Base-by-base conservation (phyloP, 2,797 vertebrate species). In the Ambastaia sidthimunki region DNA sequence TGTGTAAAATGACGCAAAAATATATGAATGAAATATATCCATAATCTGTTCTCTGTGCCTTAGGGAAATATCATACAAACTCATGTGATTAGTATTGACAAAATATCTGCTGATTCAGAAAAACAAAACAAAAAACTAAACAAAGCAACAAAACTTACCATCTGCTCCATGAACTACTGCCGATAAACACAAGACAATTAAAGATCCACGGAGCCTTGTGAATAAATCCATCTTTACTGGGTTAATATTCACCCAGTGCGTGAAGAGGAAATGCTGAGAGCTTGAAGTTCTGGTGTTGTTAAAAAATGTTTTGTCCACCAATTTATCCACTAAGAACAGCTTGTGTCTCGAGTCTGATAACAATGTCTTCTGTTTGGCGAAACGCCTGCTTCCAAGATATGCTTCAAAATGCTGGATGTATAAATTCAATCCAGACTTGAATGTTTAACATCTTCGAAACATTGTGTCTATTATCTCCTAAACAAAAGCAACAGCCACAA, bases 161-260 rank as follows among this genome's bases (percentile, higher is more conserved):
- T 91, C 89, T 74, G 95, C 93, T 75, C 91, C 93, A 76, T 82
- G 73, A 82, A 90, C 93, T 87, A 88, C 82, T 0, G 77, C 82
- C 76, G 92, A 88, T 69, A 90, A 89, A 86, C 91, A 91, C 86
- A 83, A 85, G 71, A 93, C 86, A 59, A 87, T 89, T 88, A 95
- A 83, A 89, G 93, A 91, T 92, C 93, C 90, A 92, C 91, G 92
- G 81, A 90, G 85, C 82, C 92, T 88, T 69, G 85, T 74, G 87
- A 91, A 81, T 82, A 92, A 89, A 94, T 95, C 94, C 95, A 96
- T 96, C 71, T 87, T 81, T 89, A 80, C 82, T 76, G 79, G 82
- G 67, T 72, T 78, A 84, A 74, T 41, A 48, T 87, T 83, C 85
- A 76, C 84, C 86, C 84, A 71, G 68, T n/a, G 37, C 19, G 47